phyloP scores from a whole-genome alignment of 2,113 vertebrate species.

The Sander lucioperca region DNA sequence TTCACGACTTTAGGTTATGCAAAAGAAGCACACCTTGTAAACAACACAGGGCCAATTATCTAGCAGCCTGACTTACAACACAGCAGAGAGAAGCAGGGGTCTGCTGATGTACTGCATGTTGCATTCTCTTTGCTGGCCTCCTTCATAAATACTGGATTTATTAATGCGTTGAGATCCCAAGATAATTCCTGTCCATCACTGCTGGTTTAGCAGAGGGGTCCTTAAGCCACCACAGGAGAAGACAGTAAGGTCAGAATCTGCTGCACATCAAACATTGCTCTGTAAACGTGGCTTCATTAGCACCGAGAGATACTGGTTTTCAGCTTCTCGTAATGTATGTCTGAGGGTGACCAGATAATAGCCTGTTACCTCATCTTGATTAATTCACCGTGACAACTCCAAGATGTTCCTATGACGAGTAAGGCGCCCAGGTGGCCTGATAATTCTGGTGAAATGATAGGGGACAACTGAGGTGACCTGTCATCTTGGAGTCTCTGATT shows the following conservation, averaged over 20 bases:
- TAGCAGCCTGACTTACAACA: conserved; percentile 3
- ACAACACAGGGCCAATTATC: conserved; percentile 64
- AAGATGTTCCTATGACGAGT: conserved; percentile 10
- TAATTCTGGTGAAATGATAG: conserved; percentile 22
- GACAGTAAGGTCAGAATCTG: conserved; percentile 26
- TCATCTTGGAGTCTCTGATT: not conserved
- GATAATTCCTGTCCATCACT: conserved; percentile 14
- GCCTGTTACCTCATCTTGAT: conserved; percentile 10
- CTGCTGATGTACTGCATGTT: not conserved
- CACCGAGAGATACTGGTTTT: not conserved
- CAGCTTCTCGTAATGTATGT: not conserved
- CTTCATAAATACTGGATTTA: conserved; percentile 51
- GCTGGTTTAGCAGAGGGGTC: conserved; percentile 13
- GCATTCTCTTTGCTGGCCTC: conserved; percentile 12
- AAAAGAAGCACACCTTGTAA: conserved; percentile 43
- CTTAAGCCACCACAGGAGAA: conserved; percentile 11
- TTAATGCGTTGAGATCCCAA: conserved; percentile 38
- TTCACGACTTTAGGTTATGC: conserved; percentile 10
- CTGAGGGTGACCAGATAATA: conserved; percentile 3
- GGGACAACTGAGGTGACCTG: not conserved
- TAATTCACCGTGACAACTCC: conserved; percentile 15
- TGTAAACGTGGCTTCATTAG: not conserved
- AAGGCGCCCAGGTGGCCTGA: not conserved
- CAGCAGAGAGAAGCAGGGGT: conserved; percentile 30
- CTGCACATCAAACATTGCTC: not conserved